Percentiles rank a stretch among this genome's conserved stretches.
These are phyloP conservation scores for Sciurus vulgaris DNA, from an alignment of 2,797 vertebrate genomes.

Conservation along the genomic window DNA sequence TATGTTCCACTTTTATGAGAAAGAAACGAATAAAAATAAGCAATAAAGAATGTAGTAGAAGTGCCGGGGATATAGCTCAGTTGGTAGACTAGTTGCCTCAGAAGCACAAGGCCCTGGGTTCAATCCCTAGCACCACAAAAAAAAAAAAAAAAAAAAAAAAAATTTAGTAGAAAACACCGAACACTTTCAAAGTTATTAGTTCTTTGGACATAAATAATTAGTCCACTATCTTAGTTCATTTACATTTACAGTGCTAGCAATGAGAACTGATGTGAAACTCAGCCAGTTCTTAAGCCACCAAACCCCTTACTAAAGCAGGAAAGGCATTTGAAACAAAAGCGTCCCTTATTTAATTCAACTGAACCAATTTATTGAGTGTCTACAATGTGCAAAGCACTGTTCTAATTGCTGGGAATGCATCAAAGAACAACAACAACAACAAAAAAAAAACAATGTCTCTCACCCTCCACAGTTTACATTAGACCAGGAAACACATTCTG, in stretches of 20 bases:
- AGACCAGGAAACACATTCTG: neutral
- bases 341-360: neutral
- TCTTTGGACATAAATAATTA: slow-evolving; percentile 28
- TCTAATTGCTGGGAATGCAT: neutral
- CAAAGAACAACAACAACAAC: neutral
- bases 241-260: neutral
- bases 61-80: too few species aligned
- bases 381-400: neutral
- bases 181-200: neutral
- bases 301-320: neutral
- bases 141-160: neutral
- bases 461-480: neutral
- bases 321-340: neutral
- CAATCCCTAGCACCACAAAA: too few species aligned
- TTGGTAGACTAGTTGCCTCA: too few species aligned
- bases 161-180: slow-evolving; percentile 11
- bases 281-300: slow-evolving; percentile 25
- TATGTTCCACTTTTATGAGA: neutral
- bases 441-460: neutral
- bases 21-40: slow-evolving; percentile 9
- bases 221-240: neutral
- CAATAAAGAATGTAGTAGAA: slow-evolving; percentile 29
- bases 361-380: neutral
- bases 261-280: neutral
- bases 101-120: too few species aligned